Evolutionary conservation across 2,113 vertebrate genomes (phyloP).

Genomic region (Oenanthe melanoleuca): DNA sequence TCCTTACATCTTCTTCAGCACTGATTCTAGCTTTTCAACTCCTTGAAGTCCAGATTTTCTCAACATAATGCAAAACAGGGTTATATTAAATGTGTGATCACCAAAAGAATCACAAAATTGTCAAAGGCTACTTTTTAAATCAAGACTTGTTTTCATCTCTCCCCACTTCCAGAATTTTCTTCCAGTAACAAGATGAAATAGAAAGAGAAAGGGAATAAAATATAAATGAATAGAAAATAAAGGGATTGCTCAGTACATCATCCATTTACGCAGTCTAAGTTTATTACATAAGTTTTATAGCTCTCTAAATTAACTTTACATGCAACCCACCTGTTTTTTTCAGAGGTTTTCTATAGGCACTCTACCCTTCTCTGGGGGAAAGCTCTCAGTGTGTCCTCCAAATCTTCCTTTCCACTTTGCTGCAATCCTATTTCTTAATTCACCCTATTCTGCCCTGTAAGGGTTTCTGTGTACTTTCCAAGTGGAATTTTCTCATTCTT

Average conservation of each 20-base stretch:
- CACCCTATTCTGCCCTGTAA: background rate
- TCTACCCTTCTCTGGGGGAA: background rate
- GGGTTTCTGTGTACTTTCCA: background rate
- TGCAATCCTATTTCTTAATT: background rate
- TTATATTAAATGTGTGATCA: background rate
- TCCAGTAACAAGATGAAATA: background rate
- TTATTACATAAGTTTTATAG: background rate
- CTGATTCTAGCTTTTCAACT: constrained; percentile 37
- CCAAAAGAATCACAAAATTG: constrained; percentile 1
- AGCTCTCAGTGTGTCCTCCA: background rate
- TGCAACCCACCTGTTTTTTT: background rate
- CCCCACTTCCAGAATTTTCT: background rate
- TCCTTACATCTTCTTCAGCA: constrained; percentile 37
- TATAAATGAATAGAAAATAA: background rate
- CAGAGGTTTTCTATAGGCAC: background rate
- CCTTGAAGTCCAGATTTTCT: constrained; percentile 46
- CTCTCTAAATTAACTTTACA: background rate
- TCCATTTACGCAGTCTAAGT: background rate
- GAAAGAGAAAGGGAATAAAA: background rate
- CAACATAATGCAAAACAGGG: constrained; percentile 17
- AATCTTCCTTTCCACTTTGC: background rate
- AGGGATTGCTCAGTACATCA: background rate
- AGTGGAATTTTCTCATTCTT: background rate
- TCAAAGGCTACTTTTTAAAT: constrained; percentile 37
- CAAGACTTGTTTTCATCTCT: constrained; percentile 4